phyloP scores from a whole-genome alignment of 2,797 vertebrate genomes.

The Serranus cabrilla region DNA sequence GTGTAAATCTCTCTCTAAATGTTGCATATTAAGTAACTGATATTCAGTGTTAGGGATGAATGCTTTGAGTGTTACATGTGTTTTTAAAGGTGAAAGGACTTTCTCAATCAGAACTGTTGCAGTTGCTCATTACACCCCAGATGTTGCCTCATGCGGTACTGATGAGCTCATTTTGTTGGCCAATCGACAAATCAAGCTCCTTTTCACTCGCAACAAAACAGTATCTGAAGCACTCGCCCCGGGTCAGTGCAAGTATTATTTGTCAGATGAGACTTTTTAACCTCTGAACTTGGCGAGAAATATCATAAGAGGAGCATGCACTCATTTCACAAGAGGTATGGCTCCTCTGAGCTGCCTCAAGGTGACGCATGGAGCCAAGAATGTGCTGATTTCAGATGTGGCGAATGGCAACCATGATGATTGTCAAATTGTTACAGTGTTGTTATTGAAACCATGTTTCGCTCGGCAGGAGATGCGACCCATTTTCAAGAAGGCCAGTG shows the following conservation, averaged over 20 bases:
- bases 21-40: background rate
- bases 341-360: constrained; percentile 68
- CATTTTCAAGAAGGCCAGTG: constrained; percentile 41
- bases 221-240: constrained; percentile 52
- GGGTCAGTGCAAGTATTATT: constrained; percentile 60
- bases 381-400: constrained; percentile 83
- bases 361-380: constrained; percentile 71
- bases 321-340: constrained; percentile 68
- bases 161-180: constrained; percentile 77
- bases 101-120: constrained; percentile 42
- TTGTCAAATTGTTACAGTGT: constrained; percentile 74
- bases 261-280: constrained; percentile 70
- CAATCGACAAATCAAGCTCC: constrained; percentile 61
- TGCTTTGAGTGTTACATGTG: background rate
- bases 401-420: constrained; percentile 75
- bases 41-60: background rate
- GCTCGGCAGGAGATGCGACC: constrained; percentile 62
- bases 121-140: constrained; percentile 69
- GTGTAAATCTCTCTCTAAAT: background rate
- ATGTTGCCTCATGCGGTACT: constrained; percentile 73
- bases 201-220: constrained; percentile 58
- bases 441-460: constrained; percentile 84
- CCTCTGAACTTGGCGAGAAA: constrained; percentile 68
- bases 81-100: constrained; percentile 31
- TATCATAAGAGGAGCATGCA: constrained; percentile 52